phyloP scores from a whole-genome alignment of 2,888 invertebrate species.

The Ormyrus thymus region DNA sequence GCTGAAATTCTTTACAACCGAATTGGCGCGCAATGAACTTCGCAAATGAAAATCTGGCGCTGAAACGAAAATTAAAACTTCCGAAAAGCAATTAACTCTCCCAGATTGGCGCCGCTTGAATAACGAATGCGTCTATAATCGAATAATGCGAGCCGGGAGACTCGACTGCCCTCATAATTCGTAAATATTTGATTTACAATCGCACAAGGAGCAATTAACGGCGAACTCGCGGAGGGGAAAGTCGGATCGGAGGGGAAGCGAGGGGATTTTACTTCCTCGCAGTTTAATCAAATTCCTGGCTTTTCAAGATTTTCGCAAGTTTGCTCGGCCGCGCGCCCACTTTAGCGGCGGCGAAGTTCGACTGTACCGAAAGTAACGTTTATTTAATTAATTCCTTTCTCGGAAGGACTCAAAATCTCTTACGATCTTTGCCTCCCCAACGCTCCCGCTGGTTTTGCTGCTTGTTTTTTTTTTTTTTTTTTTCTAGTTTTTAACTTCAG shows the following conservation, averaged over 20 bases:
- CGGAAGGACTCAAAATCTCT: constrained; percentile 30
- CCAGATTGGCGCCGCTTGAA: too few species aligned
- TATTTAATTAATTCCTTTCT: constrained; percentile 51
- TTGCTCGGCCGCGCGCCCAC: constrained; percentile 29
- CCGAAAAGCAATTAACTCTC: too few species aligned
- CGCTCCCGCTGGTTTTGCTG: neutral
- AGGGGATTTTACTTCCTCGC: constrained; percentile 45
- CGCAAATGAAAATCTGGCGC: too few species aligned
- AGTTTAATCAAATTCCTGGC: constrained; percentile 54
- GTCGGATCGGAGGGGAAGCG: neutral
- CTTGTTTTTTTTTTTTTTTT: neutral
- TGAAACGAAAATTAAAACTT: too few species aligned
- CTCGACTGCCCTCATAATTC: constrained; percentile 30
- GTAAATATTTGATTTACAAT: constrained; percentile 51
- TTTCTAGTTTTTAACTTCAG: constrained; percentile 31
- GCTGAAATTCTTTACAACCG: too few species aligned
- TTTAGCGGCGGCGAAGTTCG: constrained; percentile 44
- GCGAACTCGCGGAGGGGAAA: constrained; percentile 9
- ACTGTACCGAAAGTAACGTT: constrained; percentile 50
- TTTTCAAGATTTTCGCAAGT: constrained; percentile 53
- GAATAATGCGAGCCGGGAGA: constrained; percentile 8
- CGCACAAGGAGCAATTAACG: constrained; percentile 49
- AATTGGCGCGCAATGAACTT: too few species aligned
- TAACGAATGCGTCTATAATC: neutral
- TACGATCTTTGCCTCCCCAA: neutral